Percentiles rank a stretch among this genome's conserved stretches.
Conservation (phyloP, 2,113 vertebrate genomes). For the Eclectus roratus region DNA sequence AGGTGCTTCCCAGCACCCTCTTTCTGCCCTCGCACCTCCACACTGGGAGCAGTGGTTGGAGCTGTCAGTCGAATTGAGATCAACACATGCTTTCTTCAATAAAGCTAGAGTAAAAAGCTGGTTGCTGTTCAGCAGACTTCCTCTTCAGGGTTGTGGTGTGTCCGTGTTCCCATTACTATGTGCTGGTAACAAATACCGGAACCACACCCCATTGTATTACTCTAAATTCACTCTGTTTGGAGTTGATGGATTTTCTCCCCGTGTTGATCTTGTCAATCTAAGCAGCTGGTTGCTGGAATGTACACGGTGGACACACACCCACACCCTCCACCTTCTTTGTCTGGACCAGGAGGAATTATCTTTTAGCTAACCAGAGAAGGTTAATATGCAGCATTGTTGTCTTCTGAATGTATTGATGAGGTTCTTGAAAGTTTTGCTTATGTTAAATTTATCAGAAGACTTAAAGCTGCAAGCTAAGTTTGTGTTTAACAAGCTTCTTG, state of each 20-base stretch:
- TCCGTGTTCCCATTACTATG: background rate
- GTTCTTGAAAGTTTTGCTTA: background rate
- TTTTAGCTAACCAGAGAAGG: background rate
- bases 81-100: no score
- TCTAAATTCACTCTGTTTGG: background rate
- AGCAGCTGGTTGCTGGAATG: background rate
- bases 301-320: background rate
- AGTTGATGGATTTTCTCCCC: background rate
- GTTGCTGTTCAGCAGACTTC: background rate
- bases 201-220: slow-evolving; percentile 3
- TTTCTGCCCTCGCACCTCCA: no score
- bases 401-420: background rate
- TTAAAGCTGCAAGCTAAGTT: background rate
- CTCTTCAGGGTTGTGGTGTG: slow-evolving; percentile 17
- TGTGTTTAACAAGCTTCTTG: background rate
- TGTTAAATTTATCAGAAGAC: background rate
- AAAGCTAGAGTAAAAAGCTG: background rate
- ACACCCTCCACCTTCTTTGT: background rate
- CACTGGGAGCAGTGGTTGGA: no score
- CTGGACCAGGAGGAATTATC: background rate
- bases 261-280: background rate
- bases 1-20: no score
- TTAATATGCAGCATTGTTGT: background rate
- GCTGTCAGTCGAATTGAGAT: no score
- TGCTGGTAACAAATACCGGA: slow-evolving; percentile 1